Conservation (phyloP, 1,140 invertebrate species). For the Rhopalosiphum padi region DNA sequence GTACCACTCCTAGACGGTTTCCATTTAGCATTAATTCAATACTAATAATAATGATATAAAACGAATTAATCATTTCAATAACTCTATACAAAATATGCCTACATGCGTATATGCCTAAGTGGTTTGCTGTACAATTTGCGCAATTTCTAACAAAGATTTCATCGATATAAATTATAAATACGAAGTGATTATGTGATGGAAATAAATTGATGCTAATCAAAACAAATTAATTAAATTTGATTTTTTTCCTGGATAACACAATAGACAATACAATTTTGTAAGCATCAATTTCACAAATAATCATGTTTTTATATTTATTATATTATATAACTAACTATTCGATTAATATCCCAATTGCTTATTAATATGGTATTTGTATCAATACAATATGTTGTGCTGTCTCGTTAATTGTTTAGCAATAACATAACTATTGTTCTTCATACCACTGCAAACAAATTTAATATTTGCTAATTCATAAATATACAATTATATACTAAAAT, state of each 20-base stretch:
- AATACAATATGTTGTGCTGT: not conserved
- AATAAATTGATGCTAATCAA: not conserved
- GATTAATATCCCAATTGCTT: not conserved
- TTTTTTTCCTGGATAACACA: not conserved
- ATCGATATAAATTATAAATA: not conserved
- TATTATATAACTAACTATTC: not conserved
- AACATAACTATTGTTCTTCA: not conserved
- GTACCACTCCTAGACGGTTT: not conserved
- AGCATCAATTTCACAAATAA: not conserved
- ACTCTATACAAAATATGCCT: not conserved
- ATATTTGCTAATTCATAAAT: not conserved
- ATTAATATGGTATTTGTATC: not conserved
- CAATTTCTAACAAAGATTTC: not conserved
- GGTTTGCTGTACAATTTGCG: not conserved
- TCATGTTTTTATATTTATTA: not conserved
- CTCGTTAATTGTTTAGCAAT: not conserved
- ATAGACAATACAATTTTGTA: not conserved
- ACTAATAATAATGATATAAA: not conserved
- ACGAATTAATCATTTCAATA: not conserved
- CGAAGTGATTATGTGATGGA: not conserved
- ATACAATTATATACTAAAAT: conserved; percentile 1
- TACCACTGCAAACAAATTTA: not conserved
- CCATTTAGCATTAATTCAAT: not conserved
- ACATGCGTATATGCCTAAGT: not conserved
- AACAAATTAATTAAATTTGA: not conserved